Percentiles rank a stretch among this genome's conserved stretches.
phyloP scores from a whole-genome alignment of 2,888 invertebrate species.

The Cacoxenus indagator region DNA sequence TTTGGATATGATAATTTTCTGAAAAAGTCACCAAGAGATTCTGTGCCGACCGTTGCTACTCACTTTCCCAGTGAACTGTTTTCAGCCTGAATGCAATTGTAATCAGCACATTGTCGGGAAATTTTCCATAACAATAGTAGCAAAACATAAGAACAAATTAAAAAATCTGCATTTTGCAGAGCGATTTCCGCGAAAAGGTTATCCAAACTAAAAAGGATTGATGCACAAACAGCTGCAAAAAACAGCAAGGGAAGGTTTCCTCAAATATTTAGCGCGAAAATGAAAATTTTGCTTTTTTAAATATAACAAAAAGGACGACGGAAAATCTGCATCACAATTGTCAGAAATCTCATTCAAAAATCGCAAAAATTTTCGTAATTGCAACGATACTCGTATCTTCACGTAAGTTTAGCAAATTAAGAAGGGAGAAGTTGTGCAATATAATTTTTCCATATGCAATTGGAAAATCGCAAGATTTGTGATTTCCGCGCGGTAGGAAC shows the following conservation, averaged over 20 bases:
- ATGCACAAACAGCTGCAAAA: constrained; percentile 48
- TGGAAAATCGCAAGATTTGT: constrained; percentile 40
- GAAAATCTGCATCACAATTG: constrained; percentile 66
- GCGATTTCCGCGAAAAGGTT: constrained; percentile 11
- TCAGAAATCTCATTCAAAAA: constrained; percentile 55
- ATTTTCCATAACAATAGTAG: constrained; percentile 14
- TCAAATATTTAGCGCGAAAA: constrained; percentile 39
- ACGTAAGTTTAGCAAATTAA: not conserved
- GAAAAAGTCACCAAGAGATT: not conserved
- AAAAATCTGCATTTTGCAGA: constrained; percentile 30
- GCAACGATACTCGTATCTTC: not conserved
- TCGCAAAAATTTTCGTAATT: constrained; percentile 42
- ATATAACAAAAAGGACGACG: constrained; percentile 49
- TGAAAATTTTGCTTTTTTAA: constrained; percentile 37
- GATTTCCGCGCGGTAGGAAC: constrained; percentile 49
- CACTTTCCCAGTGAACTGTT: not conserved
- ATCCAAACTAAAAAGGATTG: constrained; percentile 38
- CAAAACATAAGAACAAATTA: constrained; percentile 30
- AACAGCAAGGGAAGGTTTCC: not conserved
- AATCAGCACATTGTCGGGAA: not conserved
- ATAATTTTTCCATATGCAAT: constrained; percentile 13
- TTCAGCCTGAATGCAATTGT: not conserved
- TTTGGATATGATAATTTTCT: not conserved
- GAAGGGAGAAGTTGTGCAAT: constrained; percentile 48
- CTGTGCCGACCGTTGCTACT: not conserved